Evolutionary conservation across 2,888 invertebrate species (phyloP).

Genomic region (Seira ritae): DNA sequence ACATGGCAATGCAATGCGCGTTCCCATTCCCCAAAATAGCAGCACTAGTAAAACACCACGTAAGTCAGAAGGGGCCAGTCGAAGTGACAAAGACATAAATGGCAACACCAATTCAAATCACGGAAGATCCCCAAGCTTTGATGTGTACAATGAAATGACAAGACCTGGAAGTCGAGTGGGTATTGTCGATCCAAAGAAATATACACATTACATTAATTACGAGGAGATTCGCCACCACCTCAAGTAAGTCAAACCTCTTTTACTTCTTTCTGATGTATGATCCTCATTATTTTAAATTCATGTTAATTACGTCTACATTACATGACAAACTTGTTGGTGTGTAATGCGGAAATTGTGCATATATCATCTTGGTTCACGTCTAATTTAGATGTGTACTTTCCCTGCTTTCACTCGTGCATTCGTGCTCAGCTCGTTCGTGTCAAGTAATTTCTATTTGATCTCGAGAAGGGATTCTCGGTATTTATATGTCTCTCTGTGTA

Average conservation of each 20-base stretch:
- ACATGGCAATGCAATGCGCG: conserved; percentile 28
- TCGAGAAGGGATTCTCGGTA: too few relatives aligned
- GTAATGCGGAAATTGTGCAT: too few relatives aligned
- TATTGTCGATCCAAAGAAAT: conserved; percentile 78
- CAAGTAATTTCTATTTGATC: too few relatives aligned
- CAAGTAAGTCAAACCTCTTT: conserved; percentile 79
- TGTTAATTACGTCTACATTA: too few relatives aligned
- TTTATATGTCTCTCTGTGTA: too few relatives aligned
- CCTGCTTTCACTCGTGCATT: too few relatives aligned
- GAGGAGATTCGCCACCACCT: conserved; percentile 90
- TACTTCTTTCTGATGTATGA: too few relatives aligned
- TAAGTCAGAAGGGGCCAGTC: conserved; percentile 47
- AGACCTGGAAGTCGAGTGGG: conserved; percentile 79
- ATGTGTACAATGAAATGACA: conserved; percentile 77
- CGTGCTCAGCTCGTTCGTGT: too few relatives aligned
- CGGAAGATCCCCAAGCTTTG: conserved; percentile 74
- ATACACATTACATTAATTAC: conserved; percentile 88
- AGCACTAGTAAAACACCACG: conserved; percentile 35
- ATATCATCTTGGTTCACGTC: too few relatives aligned
- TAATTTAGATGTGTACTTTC: too few relatives aligned
- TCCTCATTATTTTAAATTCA: too few relatives aligned
- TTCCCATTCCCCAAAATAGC: conserved; percentile 40
- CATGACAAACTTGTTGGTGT: too few relatives aligned
- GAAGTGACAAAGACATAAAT: conserved; percentile 75
- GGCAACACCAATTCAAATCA: conserved; percentile 71